Percentiles rank a stretch among this genome's conserved stretches.
These are phyloP conservation scores for Ptychoptera contaminata DNA, from an alignment of 2,888 invertebrate genomes.

Conservation along the genomic window DNA sequence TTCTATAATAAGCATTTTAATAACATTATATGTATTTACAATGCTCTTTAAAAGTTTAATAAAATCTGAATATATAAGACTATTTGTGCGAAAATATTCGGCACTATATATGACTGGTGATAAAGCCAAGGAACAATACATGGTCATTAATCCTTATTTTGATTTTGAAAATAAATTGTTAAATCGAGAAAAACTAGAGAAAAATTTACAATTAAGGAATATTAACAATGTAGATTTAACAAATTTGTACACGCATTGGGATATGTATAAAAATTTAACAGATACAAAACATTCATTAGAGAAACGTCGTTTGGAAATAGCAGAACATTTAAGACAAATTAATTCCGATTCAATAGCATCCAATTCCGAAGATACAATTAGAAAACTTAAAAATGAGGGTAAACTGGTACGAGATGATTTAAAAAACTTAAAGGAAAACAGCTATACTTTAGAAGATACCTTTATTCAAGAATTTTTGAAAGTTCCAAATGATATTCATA, in stretches of 20 bases:
- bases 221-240: constrained; percentile 34
- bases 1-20: too few species aligned
- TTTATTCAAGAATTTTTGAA: constrained; percentile 45
- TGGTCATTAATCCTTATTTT: constrained; percentile 48
- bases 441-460: constrained; percentile 60
- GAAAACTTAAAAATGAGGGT: constrained; percentile 39
- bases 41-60: too few species aligned
- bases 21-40: too few species aligned
- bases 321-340: constrained; percentile 27
- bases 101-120: constrained; percentile 52
- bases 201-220: constrained; percentile 40
- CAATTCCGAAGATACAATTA: constrained; percentile 15
- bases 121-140: constrained; percentile 50
- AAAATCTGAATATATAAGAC: too few species aligned
- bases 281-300: constrained; percentile 36
- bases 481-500: constrained; percentile 55
- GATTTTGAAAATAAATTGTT: constrained; percentile 43
- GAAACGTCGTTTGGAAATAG: constrained; percentile 33
- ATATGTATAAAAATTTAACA: constrained; percentile 40
- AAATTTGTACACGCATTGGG: constrained; percentile 42
- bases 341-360: constrained; percentile 24
- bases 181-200: constrained; percentile 33
- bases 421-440: constrained; percentile 41
- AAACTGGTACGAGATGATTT: constrained; percentile 42
- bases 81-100: constrained; percentile 16